Base-by-base conservation (phyloP, 92 coral and sea anemone species). In the Virgularia gustaviana region DNA sequence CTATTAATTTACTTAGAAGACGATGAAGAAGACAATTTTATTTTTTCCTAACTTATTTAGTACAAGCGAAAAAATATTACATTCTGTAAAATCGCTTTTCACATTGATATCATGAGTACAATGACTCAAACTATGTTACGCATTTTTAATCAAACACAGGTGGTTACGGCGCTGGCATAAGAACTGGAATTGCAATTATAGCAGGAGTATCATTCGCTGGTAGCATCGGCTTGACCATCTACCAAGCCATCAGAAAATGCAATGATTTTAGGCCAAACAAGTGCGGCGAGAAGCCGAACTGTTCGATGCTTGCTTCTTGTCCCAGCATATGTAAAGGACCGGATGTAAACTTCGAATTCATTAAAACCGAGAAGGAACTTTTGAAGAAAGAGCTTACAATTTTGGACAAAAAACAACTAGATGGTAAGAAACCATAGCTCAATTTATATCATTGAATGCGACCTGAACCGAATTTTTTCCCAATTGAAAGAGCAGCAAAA, bases 211-310 rank as follows among this genome's bases (percentile, higher is more conserved):
- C 59, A 22, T 68, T 44, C 36, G 75, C 59, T 32, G 54, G 22
- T 10, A 68, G 75, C 36, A 33, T 68, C 28, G 38, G 60, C 35
- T 18, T n/a, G 12, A 49, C 45, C 23, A 32, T 68, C 11, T 68
- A 68, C 23, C 75, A 68, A 25, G 75, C 75, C 0, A 68, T 68
- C 4, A 31, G 75, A 49, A 68, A 32, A 34, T 68, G 75, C 25
- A 54, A 49, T 31, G 75, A 68, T n/a, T 68, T 47, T 29, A 49
- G 75, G n/a, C 75, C 75, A 30, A 49, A 33, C 0, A 42, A 42
- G 18, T 68, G 75, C 32, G 35, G 33, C 19, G 9, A 18, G 19
- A n/a, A n/a, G n/a, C 61, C 43, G 10, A 68, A 35, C 6, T 68
- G 75, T 49, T n/a, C 8, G 28, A 47, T 47, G 19, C 32, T 49